These are phyloP conservation scores for Castor canadensis DNA, from an alignment of 2,113 vertebrate genomes.

Conservation along the genomic window DNA sequence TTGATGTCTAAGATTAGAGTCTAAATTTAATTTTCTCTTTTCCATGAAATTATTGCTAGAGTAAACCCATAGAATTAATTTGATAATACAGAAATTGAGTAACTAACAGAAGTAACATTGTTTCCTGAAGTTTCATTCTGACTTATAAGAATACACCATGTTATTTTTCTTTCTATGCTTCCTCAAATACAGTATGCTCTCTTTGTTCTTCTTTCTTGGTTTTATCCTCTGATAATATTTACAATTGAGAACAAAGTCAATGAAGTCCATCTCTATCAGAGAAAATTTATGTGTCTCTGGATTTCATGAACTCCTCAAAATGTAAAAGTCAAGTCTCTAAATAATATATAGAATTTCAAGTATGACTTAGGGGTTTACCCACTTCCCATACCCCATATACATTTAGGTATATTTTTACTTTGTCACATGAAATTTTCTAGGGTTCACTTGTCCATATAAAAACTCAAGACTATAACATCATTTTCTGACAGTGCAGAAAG, in stretches of 20 bases:
- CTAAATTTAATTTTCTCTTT: background rate
- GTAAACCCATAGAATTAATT: background rate
- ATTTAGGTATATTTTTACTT: background rate
- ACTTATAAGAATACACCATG: background rate
- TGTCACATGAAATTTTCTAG: slow-evolving; percentile 5
- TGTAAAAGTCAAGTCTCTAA: background rate
- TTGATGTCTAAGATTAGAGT: background rate
- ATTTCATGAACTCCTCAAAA: background rate
- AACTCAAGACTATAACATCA: background rate
- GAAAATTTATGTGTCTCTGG: background rate
- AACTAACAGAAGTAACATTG: background rate
- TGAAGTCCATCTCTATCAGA: background rate
- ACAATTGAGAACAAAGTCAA: background rate
- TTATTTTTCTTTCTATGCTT: slow-evolving; percentile 23
- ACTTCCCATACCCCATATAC: background rate
- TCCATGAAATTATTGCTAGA: background rate
- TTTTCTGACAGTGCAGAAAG: background rate
- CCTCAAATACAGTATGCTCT: background rate
- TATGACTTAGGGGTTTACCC: background rate
- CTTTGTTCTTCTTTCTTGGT: background rate
- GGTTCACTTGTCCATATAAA: background rate
- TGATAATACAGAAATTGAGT: background rate
- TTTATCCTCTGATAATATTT: slow-evolving; percentile 30
- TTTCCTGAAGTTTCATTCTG: background rate
- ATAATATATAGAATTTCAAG: background rate